Evolutionary conservation across 2,113 vertebrate species (phyloP).

Genomic region (Xiphophorus hellerii): DNA sequence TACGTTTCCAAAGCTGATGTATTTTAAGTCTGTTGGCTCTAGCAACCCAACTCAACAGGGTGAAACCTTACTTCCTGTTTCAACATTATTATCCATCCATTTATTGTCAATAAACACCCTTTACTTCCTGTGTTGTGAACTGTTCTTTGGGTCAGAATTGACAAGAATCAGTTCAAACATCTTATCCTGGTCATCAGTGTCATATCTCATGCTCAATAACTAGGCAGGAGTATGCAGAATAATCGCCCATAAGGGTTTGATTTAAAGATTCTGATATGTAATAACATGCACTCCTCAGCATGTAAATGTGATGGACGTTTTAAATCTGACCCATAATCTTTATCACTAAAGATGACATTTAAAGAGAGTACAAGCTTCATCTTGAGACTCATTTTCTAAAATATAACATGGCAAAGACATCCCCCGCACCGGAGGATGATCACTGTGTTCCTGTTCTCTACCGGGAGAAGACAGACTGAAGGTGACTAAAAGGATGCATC

Average conservation of each 20-base stretch:
- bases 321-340: conserved; percentile 35
- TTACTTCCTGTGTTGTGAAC: too few species aligned
- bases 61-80: too few species aligned
- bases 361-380: background rate
- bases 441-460: conserved; percentile 4
- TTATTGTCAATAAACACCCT: too few species aligned
- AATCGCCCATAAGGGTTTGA: too few species aligned
- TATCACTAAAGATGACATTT: conserved; percentile 18
- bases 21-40: too few species aligned
- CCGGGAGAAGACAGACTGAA: background rate
- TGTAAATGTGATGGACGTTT: conserved; percentile 31
- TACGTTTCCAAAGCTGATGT: too few species aligned
- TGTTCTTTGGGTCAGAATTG: too few species aligned
- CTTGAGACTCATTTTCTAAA: conserved; percentile 6
- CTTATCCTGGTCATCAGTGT: conserved; percentile 4
- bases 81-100: too few species aligned
- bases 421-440: background rate
- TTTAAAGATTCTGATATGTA: conserved; percentile 3
- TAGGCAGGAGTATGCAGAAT: conserved; percentile 3
- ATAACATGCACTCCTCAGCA: conserved; percentile 8
- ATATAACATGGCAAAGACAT: background rate
- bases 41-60: too few species aligned
- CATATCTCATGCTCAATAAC: conserved; percentile 28
- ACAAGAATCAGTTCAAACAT: too few species aligned
- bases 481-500: background rate